Evolutionary conservation across 2,888 invertebrate genomes (phyloP), one percentile per base, ranked within the genome.

Genomic region (Beris chalybata): DNA sequence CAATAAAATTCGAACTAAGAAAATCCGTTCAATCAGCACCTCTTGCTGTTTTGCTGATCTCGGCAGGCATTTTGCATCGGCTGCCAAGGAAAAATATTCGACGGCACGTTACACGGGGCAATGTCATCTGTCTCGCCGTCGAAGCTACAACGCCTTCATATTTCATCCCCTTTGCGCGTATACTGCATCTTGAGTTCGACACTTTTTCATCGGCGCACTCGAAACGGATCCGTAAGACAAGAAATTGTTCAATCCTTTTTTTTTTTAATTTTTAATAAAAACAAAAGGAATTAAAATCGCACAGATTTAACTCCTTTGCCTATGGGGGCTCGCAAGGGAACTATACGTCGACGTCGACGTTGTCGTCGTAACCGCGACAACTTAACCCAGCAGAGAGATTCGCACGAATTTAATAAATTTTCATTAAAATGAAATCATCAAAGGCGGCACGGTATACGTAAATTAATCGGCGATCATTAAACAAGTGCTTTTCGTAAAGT

Each of bases 391-490:
- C 50, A 61, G 50, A 52, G 50, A 52, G 50, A 61, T 61, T 61
- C 61, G 43, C 61, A 52, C 52, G 43, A 70, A 71, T 71, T 72
- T 72, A 70, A 72, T 72, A 72, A 72, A 72, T 72, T 72, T 72
- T 72, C 72, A 72, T 72, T 72, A 72, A 72, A 72, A 72, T 70
- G 71, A 69, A 72, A 72, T 72, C 72, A 72, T 72, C 72, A 72
- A 72, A 72, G 72, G 70, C 71, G 72, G 70, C 70, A 52, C 65
- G 67, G 65, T 53, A 13, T 32, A 44, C 47, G 29, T 67, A 66
- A 22, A 69, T 69, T 69, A 69, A 69, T 69, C 57, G 66, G 56
- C 9, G 30, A 38, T 22, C 63, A 69, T 69, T 69, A 65, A 64
- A 55, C 52, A 67, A 66, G 52, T 63, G 67, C 69, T 61, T 52